phyloP scores from a whole-genome alignment of 1,140 invertebrate genomes.

The Euwallacea similis region DNA sequence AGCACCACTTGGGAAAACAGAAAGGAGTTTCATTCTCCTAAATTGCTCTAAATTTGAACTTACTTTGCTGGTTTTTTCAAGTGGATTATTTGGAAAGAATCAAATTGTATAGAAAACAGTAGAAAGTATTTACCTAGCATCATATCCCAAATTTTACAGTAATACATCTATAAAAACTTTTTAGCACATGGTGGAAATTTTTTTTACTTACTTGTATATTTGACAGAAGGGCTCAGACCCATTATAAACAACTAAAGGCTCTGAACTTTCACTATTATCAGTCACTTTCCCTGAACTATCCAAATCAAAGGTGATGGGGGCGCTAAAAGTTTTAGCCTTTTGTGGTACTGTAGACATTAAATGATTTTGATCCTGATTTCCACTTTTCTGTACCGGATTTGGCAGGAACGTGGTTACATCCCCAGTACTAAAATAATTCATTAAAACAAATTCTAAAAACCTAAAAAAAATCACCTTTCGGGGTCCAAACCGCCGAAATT shows the following conservation, averaged over 20 bases:
- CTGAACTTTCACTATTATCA: slow-evolving; percentile 24
- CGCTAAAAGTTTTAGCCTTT: slow-evolving; percentile 40
- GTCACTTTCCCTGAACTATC: slow-evolving; percentile 38
- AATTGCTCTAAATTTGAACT: too few relatives aligned
- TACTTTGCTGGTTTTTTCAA: too few relatives aligned
- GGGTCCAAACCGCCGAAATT: slow-evolving; percentile 32
- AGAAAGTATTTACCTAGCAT: too few relatives aligned
- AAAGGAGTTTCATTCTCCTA: too few relatives aligned
- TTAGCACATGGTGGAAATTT: too few relatives aligned
- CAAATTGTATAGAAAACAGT: too few relatives aligned
- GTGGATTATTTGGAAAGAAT: too few relatives aligned
- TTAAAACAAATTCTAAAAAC: not conserved
- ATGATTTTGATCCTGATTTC: slow-evolving; percentile 15
- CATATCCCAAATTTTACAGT: not conserved
- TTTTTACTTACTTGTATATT: slow-evolving; percentile 62
- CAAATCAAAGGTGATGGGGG: slow-evolving; percentile 41
- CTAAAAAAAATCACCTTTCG: slow-evolving; percentile 25
- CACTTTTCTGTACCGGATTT: slow-evolving; percentile 24
- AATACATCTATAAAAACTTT: not conserved
- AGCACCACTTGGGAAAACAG: too few relatives aligned
- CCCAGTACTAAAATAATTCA: slow-evolving; percentile 18
- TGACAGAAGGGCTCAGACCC: slow-evolving; percentile 62
- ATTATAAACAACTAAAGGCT: slow-evolving; percentile 39
- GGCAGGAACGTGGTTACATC: slow-evolving; percentile 42
- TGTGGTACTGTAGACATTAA: slow-evolving; percentile 22